phyloP scores from a whole-genome alignment of 2,113 vertebrate genomes.

The Ancistrus triradiatus region DNA sequence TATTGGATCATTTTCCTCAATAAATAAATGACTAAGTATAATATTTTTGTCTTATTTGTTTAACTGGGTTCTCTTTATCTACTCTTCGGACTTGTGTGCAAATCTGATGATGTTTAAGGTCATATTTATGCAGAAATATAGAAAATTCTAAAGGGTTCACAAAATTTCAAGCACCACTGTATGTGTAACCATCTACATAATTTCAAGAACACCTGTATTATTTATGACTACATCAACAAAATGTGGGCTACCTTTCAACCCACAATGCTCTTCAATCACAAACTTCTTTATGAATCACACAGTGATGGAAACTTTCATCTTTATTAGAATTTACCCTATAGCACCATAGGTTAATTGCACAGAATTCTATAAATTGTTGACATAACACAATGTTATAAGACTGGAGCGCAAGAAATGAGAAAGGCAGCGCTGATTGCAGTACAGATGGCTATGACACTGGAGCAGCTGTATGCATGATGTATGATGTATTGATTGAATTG shows the following conservation, averaged over 20 bases:
- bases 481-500: constrained; percentile 49
- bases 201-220: not conserved
- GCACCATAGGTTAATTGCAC: constrained; percentile 67
- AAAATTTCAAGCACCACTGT: no score
- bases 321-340: constrained; percentile 58
- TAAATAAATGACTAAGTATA: no score
- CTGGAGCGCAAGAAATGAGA: constrained; percentile 41
- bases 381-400: constrained; percentile 60
- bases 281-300: constrained; percentile 41
- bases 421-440: constrained; percentile 53
- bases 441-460: constrained; percentile 67
- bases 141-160: no score
- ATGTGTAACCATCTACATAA: not conserved
- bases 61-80: no score
- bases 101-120: no score
- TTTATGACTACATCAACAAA: not conserved
- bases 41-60: no score
- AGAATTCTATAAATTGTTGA: constrained; percentile 70
- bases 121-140: no score
- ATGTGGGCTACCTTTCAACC: not conserved
- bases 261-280: not conserved
- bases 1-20: no score
- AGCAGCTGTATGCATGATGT: constrained; percentile 70
- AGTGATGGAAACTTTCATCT: constrained; percentile 53
- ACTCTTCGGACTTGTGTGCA: no score